These are phyloP conservation scores for Leptonema lineaticorne DNA, from an alignment of 1,140 invertebrate genomes.

Conservation along the genomic window DNA sequence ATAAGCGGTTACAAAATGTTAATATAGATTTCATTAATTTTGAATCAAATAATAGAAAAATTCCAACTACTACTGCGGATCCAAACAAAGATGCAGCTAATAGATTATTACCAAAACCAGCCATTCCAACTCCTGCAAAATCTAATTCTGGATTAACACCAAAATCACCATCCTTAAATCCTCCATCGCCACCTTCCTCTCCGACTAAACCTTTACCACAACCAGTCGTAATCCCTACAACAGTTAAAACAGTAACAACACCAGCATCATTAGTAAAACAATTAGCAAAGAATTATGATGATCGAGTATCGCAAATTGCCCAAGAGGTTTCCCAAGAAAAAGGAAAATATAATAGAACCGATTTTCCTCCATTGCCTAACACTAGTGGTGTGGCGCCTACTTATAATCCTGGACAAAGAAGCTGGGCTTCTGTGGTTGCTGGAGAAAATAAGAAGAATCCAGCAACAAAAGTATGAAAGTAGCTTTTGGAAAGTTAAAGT, in stretches of 20 bases:
- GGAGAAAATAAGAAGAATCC: background rate
- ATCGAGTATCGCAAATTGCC: conserved; percentile 4
- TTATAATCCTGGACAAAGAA: background rate
- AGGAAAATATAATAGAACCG: background rate
- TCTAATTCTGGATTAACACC: background rate
- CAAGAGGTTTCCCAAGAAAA: conserved; percentile 17
- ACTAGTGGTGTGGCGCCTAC: background rate
- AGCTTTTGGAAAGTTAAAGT: no score
- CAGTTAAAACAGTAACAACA: conserved; percentile 13
- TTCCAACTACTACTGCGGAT: background rate
- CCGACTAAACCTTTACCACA: background rate
- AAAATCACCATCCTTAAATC: no score
- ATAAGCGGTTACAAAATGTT: conserved; percentile 1
- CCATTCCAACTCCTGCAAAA: background rate
- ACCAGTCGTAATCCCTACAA: conserved; percentile 7
- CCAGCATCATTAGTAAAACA: conserved; percentile 24
- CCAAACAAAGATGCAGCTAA: background rate
- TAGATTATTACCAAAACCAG: background rate
- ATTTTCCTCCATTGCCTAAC: background rate
- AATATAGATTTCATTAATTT: conserved; percentile 16
- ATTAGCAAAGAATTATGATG: conserved; percentile 31
- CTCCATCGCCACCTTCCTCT: background rate
- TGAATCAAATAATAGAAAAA: conserved; percentile 18
- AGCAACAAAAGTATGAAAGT: background rate
- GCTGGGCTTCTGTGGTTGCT: background rate